Conservation (phyloP, 2,113 vertebrate species). For the Sylvilagus bachmani region DNA sequence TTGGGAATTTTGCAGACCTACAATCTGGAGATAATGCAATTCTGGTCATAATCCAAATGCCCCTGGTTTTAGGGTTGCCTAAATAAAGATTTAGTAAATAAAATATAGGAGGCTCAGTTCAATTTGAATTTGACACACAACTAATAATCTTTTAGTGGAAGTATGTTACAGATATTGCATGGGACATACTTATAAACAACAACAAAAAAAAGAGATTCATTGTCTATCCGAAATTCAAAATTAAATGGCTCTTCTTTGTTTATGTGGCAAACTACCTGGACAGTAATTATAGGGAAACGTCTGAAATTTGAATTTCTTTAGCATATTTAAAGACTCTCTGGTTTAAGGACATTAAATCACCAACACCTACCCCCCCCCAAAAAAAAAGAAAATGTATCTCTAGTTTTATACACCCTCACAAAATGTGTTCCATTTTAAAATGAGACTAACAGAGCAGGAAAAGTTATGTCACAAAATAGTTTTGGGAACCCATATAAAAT, state of each 20-base stretch:
- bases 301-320: constrained; percentile 42
- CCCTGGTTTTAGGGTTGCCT: background rate
- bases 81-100: constrained; percentile 17
- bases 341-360: constrained; percentile 12
- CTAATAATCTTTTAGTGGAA: background rate
- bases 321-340: background rate
- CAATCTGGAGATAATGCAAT: constrained; percentile 54
- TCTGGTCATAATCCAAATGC: constrained; percentile 46
- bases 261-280: background rate
- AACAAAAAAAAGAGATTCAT: background rate
- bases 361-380: background rate
- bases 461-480: constrained; percentile 3
- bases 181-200: background rate
- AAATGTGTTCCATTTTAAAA: constrained; percentile 17
- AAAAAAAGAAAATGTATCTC: background rate
- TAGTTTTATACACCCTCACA: background rate
- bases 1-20: constrained; percentile 15
- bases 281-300: background rate
- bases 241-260: background rate
- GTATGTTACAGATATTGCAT: background rate
- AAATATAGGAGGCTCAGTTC: background rate
- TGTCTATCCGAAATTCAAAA: constrained; percentile 47
- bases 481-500: constrained; percentile 7
- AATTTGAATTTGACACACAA: constrained; percentile 34
- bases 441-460: background rate